Conservation (phyloP, 1,140 invertebrate genomes). For the Bombus terrestris region DNA sequence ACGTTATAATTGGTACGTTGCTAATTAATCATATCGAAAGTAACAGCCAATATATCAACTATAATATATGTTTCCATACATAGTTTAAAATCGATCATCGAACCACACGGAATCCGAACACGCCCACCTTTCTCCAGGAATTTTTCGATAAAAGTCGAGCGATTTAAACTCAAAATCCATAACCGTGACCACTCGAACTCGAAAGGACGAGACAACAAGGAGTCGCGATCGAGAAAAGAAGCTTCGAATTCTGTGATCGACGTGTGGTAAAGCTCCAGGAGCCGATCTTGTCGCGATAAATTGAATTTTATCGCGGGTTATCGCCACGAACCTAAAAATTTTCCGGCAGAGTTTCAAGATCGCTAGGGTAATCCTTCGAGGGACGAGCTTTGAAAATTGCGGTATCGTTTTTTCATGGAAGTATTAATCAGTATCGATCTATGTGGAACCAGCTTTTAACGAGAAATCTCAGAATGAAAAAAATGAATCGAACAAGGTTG, state of each 20-base stretch:
- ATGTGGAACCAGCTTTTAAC: background rate
- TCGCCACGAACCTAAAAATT: background rate
- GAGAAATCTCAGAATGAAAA: no score
- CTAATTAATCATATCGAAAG: background rate
- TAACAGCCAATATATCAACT: background rate
- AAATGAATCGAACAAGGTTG: background rate
- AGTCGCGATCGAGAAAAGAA: background rate
- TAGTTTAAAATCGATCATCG: background rate
- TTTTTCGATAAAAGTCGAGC: background rate
- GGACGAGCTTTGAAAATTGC: background rate
- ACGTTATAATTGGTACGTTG: no score
- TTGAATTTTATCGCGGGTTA: background rate
- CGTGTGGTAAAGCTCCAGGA: background rate
- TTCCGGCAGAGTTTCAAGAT: background rate
- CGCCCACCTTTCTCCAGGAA: background rate
- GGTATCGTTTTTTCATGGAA: no score
- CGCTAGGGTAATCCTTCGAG: background rate
- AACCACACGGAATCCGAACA: background rate
- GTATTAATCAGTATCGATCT: background rate
- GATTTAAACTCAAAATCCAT: background rate
- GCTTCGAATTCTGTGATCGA: background rate
- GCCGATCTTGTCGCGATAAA: background rate
- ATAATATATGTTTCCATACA: background rate
- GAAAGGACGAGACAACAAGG: background rate
- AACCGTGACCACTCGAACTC: background rate